Percentiles rank a stretch among this genome's conserved stretches.
phyloP scores from a whole-genome alignment of 2,888 invertebrate genomes.

The Callyntrura guangdongensis region DNA sequence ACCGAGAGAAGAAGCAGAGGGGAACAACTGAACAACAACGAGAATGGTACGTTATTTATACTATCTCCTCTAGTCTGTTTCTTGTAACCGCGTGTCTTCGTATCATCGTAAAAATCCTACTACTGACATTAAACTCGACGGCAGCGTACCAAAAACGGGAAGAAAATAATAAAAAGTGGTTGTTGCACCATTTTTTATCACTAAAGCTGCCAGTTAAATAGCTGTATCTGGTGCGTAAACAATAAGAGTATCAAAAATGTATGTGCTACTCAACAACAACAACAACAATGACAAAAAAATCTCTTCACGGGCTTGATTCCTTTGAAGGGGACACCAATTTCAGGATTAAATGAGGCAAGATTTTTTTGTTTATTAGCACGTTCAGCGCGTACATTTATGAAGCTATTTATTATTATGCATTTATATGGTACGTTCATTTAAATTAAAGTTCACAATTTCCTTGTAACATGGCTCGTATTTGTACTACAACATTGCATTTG shows the following conservation, averaged over 20 bases:
- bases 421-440: too few relatives aligned
- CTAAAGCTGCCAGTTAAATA: constrained; percentile 24
- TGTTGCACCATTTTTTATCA: constrained; percentile 6
- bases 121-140: not conserved
- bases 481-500: too few relatives aligned
- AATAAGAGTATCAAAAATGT: constrained; percentile 28
- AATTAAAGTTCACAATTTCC: too few relatives aligned
- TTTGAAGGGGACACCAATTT: too few relatives aligned
- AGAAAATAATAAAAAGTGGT: constrained; percentile 22
- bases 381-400: too few relatives aligned
- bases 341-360: too few relatives aligned
- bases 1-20: not conserved
- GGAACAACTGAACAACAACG: not conserved
- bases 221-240: constrained; percentile 58
- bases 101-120: not conserved
- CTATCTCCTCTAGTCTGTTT: not conserved
- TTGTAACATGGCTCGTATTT: too few relatives aligned
- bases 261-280: too few relatives aligned
- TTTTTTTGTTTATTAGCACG: too few relatives aligned
- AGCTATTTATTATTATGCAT: too few relatives aligned
- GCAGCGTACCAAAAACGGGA: constrained; percentile 29
- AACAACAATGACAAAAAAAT: too few relatives aligned
- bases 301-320: too few relatives aligned
- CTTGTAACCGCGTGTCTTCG: not conserved
- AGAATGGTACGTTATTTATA: not conserved